Conservation (phyloP, 1,140 invertebrate genomes). For the Samia ricini region DNA sequence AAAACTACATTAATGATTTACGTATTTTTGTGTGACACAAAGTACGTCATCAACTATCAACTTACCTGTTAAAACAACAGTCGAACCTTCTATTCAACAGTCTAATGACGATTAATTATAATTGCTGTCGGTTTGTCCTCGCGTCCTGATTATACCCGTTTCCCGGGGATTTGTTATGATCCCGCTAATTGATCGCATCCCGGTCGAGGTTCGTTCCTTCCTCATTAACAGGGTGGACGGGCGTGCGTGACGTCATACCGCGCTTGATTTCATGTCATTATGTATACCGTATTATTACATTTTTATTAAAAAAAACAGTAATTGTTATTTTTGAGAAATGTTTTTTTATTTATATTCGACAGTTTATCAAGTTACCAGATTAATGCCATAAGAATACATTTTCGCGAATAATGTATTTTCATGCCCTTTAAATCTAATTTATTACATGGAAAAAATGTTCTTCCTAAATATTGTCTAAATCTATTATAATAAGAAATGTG, state of each 20-base stretch:
- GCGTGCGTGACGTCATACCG: slow-evolving; percentile 46
- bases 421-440: too few species aligned
- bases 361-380: too few species aligned
- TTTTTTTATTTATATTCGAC: too few species aligned
- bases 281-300: not conserved
- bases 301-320: not conserved
- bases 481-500: too few species aligned
- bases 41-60: too few species aligned
- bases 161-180: slow-evolving; percentile 76
- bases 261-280: slow-evolving; percentile 1
- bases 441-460: too few species aligned
- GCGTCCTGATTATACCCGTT: slow-evolving; percentile 61
- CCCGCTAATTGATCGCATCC: slow-evolving; percentile 69
- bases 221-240: slow-evolving; percentile 50
- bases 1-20: too few species aligned
- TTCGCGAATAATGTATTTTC: too few species aligned
- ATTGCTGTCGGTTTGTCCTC: slow-evolving; percentile 47
- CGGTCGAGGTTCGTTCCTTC: slow-evolving; percentile 70
- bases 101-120: slow-evolving; percentile 9
- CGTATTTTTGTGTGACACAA: too few species aligned
- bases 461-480: too few species aligned
- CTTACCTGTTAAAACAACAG: not conserved
- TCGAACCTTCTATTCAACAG: not conserved
- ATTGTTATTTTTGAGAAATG: too few species aligned
- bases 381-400: too few species aligned